phyloP scores from a whole-genome alignment of 1,140 invertebrate genomes.

The Bursaphelenchus mucronatus region DNA sequence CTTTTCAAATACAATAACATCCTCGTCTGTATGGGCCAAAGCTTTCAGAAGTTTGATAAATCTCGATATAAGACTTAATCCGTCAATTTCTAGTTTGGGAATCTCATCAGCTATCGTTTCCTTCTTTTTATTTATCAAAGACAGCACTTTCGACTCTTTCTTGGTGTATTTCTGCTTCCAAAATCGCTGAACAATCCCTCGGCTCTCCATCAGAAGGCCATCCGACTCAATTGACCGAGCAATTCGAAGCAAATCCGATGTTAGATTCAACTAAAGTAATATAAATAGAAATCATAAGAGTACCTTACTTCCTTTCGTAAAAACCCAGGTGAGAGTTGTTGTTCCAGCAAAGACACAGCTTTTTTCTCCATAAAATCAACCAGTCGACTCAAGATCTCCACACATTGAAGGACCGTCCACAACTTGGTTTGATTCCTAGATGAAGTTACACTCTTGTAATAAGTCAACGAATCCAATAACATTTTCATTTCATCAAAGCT shows the following conservation, averaged over 20 bases:
- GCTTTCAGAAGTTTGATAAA: too few species aligned
- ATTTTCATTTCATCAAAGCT: conserved; percentile 15
- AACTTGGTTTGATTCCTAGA: background rate
- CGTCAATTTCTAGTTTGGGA: too few species aligned
- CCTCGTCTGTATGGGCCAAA: too few species aligned
- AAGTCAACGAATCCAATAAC: background rate
- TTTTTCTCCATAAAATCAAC: background rate
- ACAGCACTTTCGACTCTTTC: too few species aligned
- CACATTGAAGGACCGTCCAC: background rate
- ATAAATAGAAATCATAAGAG: background rate
- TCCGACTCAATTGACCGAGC: conserved; percentile 5
- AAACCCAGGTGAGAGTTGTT: conserved; percentile 1
- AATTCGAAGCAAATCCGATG: conserved; percentile 5
- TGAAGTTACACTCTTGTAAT: conserved; percentile 1
- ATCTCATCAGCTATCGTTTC: too few species aligned
- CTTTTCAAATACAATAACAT: too few species aligned
- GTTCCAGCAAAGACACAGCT: background rate
- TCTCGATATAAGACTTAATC: too few species aligned
- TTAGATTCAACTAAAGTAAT: conserved; percentile 8
- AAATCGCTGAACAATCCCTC: conserved; percentile 8
- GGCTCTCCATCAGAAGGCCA: conserved; percentile 11
- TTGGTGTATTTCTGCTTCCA: conserved; percentile 13
- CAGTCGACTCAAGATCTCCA: background rate
- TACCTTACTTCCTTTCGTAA: conserved; percentile 1
- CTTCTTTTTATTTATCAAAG: too few species aligned